Percentiles rank a stretch among this genome's conserved stretches.
phyloP scores from a whole-genome alignment of 1,140 invertebrate genomes.

The Lutraria rhynchaena region DNA sequence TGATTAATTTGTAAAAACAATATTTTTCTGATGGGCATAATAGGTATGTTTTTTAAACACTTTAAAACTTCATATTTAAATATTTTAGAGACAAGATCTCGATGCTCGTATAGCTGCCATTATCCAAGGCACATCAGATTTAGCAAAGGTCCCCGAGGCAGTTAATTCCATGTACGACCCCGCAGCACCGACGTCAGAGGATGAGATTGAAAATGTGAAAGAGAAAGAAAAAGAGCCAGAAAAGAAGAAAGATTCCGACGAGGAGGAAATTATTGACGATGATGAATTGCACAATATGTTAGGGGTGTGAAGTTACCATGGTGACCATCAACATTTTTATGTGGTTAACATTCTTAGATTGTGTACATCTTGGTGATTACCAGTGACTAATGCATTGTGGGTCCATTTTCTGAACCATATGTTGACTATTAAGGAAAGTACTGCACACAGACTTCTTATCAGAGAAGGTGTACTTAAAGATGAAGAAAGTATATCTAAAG shows the following conservation, averaged over 20 bases:
- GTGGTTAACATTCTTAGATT: too few species aligned
- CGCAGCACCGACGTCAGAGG: conserved; percentile 40
- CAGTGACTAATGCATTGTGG: too few species aligned
- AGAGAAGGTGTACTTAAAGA: too few species aligned
- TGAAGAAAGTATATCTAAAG: too few species aligned
- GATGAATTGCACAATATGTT: conserved; percentile 59
- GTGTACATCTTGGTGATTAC: too few species aligned
- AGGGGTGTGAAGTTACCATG: conserved; percentile 37
- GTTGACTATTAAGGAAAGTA: too few species aligned
- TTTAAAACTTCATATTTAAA: not conserved
- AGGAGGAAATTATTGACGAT: conserved; percentile 53
- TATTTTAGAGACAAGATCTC: conserved; percentile 44
- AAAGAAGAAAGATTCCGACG: conserved; percentile 35
- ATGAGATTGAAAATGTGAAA: not conserved
- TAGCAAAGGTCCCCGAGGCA: not conserved
- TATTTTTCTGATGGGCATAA: too few species aligned
- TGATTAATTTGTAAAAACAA: too few species aligned
- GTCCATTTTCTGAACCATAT: too few species aligned
- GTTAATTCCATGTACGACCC: conserved; percentile 39
- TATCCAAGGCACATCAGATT: conserved; percentile 36
- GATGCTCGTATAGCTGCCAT: conserved; percentile 56
- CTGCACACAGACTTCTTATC: too few species aligned
- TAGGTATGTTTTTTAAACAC: too few species aligned
- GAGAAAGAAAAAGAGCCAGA: not conserved
- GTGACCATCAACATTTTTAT: too few species aligned